A percentile compares a stretch with the other conserved stretches of the same genome.
Evolutionary conservation across 37 sponge, comb jelly and placozoan species (phyloP).

Genomic region (Eunapius fragilis): DNA sequence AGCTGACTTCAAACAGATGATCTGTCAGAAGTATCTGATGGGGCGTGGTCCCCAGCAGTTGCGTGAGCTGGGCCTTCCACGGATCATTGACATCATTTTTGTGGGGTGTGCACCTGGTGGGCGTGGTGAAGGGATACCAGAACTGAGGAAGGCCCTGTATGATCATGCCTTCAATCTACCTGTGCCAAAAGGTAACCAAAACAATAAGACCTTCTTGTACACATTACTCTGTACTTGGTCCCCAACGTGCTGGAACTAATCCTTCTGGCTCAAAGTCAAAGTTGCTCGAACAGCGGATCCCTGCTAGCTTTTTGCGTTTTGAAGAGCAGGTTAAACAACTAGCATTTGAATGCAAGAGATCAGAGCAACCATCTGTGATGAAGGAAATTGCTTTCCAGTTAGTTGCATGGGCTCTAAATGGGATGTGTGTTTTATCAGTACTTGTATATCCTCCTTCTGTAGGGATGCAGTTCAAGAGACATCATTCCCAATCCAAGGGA

Average conservation of each 20-base stretch:
- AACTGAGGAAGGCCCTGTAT: constrained; percentile 75
- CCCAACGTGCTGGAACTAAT: neutral
- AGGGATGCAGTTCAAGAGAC: constrained; percentile 65
- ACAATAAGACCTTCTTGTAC: neutral
- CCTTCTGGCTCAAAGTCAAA: constrained; percentile 31
- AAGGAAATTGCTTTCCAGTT: constrained; percentile 74
- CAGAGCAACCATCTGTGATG: constrained; percentile 67
- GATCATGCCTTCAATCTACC: constrained; percentile 76
- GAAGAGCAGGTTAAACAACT: constrained; percentile 67
- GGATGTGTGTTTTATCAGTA: neutral
- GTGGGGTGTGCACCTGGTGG: constrained; percentile 70
- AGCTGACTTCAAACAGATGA: constrained; percentile 36
- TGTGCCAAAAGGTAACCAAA: constrained; percentile 36
- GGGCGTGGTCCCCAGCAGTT: constrained; percentile 55
- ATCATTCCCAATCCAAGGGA: constrained; percentile 81
- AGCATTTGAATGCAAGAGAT: constrained; percentile 15
- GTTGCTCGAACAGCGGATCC: constrained; percentile 87
- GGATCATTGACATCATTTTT: constrained; percentile 74
- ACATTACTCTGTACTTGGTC: neutral
- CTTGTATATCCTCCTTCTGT: neutral
- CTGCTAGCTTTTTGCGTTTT: constrained; percentile 75
- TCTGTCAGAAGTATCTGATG: constrained; percentile 61
- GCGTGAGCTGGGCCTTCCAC: constrained; percentile 79
- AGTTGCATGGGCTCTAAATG: neutral
- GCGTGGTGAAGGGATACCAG: constrained; percentile 62